Evolutionary conservation across 2,888 invertebrate species (phyloP), one percentile per base, ranked within the genome.

Genomic region (Cheilosia grossa): DNA sequence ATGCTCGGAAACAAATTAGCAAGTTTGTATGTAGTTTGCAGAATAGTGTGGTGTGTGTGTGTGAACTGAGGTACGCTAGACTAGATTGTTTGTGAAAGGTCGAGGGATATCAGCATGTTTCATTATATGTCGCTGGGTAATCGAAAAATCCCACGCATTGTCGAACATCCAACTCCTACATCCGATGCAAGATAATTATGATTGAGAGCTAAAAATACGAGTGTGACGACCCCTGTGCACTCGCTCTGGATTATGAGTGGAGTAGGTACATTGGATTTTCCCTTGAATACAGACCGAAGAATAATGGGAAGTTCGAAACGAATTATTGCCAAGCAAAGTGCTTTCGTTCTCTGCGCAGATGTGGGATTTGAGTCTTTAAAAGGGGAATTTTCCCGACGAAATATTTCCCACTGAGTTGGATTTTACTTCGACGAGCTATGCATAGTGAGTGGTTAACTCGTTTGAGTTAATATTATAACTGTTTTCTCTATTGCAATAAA

Each of bases 1-100:
- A 74, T 83, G 73, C 79, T 83, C 37, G 9, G 40, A 44, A 79
- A 27, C 56, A 78, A 42, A 61, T 77, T 82, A 59, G 59, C 44
- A 51, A 77, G 66, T n/a, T 44, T 17, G 44, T 44, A 17, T 44
- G 7, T 61, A 56, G 61, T 58, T 72, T 56, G 42, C 13, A 17
- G 17, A 44, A 30, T 37, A 42, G 21, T 56, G n/a, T 17, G 61
- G 37, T 15, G 63, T 17, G 13, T 19, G 13, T 19, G 30, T 5
- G 21, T n/a, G 13, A 47, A n/a, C 13, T 19, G 19, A 27, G 24
- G 17, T 19, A 30, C 9, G 54, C 33, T n/a, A 44, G 17, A 17
- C 4, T 59, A 6, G 37, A 17, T 56, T 13, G 10, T 4, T 17
- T 9, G 37, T 17, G 13, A 13, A 42, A 80, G 63, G 58, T 44